Evolutionary conservation across 2,113 vertebrate species (phyloP).

Genomic region (Phrynocephalus versicolor): DNA sequence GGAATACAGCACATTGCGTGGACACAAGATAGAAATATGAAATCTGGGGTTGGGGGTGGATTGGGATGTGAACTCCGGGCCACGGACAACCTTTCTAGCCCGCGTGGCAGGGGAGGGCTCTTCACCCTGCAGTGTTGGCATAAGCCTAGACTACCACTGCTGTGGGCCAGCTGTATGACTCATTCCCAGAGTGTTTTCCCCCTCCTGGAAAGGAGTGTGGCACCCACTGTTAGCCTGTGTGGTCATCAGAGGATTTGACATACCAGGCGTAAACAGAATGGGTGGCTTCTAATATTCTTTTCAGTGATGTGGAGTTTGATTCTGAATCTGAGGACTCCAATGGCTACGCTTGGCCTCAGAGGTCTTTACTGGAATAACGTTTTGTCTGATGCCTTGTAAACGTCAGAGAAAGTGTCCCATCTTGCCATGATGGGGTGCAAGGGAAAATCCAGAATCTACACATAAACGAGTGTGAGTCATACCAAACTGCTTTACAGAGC

Average conservation of each 20-base stretch:
- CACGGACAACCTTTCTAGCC: no score
- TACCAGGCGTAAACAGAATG: not conserved
- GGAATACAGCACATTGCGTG: not conserved
- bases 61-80: conserved; percentile 25
- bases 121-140: no score
- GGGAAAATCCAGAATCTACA: not conserved
- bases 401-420: not conserved
- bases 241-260: not conserved
- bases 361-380: not conserved
- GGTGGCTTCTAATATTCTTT: not conserved
- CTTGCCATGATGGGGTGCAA: not conserved
- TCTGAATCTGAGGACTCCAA: not conserved
- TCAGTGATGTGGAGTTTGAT: not conserved
- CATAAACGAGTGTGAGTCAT: not conserved
- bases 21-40: conserved; percentile 13
- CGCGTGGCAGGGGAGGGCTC: no score
- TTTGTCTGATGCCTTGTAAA: not conserved
- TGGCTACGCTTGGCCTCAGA: not conserved
- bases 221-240: not conserved
- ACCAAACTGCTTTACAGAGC: not conserved
- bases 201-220: not conserved
- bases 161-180: not conserved
- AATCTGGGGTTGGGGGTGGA: conserved; percentile 24
- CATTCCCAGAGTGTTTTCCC: not conserved
- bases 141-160: not conserved